Evolutionary conservation across 2,113 vertebrate species (phyloP).

Genomic region (Galemys pyrenaicus): DNA sequence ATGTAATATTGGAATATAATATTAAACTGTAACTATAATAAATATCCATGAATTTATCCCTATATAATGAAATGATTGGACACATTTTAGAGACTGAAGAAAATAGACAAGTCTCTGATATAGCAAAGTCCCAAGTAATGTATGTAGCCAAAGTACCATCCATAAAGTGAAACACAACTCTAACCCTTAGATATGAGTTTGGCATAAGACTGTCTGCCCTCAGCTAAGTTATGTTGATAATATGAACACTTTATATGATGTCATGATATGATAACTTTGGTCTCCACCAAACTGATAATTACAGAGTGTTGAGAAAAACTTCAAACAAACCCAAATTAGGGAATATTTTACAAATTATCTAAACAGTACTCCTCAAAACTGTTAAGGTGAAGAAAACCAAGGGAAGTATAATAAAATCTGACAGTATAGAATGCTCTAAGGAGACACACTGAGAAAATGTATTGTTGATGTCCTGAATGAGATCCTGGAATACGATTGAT

Average conservation of each 20-base stretch:
- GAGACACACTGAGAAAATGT: background rate
- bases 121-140: background rate
- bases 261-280: background rate
- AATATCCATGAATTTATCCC: background rate
- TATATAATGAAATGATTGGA: background rate
- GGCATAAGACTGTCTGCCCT: background rate
- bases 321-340: background rate
- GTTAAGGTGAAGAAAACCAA: background rate
- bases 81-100: background rate
- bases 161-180: background rate
- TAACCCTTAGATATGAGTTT: background rate
- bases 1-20: background rate
- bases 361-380: background rate
- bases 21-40: background rate
- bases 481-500: background rate
- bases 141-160: background rate
- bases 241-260: background rate
- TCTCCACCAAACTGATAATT: background rate
- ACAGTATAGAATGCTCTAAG: background rate
- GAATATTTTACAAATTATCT: background rate
- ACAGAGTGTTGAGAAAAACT: background rate
- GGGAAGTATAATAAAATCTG: background rate
- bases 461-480: background rate
- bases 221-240: background rate
- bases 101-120: background rate